Conservation (phyloP, 2,888 invertebrate genomes). For the Leptopilina syphax region DNA sequence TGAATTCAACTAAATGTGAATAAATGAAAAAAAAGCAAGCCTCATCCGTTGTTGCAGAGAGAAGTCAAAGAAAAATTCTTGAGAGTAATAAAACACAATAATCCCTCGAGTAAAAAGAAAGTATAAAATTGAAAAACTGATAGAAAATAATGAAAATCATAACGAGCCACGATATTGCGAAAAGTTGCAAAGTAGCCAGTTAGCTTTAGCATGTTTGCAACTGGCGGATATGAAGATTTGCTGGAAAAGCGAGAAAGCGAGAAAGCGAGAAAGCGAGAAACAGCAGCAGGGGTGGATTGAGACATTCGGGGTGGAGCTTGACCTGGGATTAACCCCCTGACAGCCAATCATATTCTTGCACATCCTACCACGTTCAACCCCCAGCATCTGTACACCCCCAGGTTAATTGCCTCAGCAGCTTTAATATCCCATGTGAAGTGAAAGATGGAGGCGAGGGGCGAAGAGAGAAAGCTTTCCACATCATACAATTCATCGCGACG, state of each 20-base stretch:
- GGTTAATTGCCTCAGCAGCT: slow-evolving; percentile 71
- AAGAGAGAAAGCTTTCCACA: slow-evolving; percentile 25
- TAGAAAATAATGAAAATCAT: slow-evolving; percentile 31
- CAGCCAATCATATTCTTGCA: slow-evolving; percentile 71
- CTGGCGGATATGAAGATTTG: slow-evolving; percentile 22
- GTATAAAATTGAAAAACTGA: slow-evolving; percentile 28
- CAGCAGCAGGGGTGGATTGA: slow-evolving; percentile 68
- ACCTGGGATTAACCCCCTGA: slow-evolving; percentile 69
- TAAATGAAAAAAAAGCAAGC: too few species aligned
- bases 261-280: slow-evolving; percentile 15
- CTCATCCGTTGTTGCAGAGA: background rate
- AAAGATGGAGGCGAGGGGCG: slow-evolving; percentile 55
- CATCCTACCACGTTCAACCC: slow-evolving; percentile 63
- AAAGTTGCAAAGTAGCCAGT: slow-evolving; percentile 39
- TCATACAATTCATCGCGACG: slow-evolving; percentile 2
- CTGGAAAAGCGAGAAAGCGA: slow-evolving; percentile 8
- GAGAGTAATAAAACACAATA: slow-evolving; percentile 12
- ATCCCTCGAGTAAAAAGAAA: slow-evolving; percentile 7
- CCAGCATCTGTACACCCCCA: slow-evolving; percentile 52
- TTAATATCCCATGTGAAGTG: slow-evolving; percentile 72
- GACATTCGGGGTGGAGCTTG: slow-evolving; percentile 71
- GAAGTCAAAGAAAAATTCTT: slow-evolving; percentile 14
- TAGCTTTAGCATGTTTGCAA: slow-evolving; percentile 34
- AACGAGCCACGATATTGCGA: slow-evolving; percentile 35
- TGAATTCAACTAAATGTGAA: too few species aligned